Percentiles rank a stretch among this genome's conserved stretches.
Conservation (phyloP, 2,888 invertebrate species). For the Seira sanloemensis region DNA sequence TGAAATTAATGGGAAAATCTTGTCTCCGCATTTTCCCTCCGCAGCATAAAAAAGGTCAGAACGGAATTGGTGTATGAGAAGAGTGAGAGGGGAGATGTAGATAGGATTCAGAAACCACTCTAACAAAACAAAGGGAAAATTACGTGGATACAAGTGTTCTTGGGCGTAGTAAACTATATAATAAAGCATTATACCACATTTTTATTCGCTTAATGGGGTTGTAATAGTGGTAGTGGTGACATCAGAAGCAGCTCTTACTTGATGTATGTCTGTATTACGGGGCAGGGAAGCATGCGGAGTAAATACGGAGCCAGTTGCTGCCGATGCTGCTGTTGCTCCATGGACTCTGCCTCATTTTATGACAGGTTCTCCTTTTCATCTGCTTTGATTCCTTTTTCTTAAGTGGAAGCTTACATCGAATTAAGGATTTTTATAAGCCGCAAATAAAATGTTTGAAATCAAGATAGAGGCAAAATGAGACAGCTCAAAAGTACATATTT, state of each 20-base stretch:
- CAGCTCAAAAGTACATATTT: not conserved
- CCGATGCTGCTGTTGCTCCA: no score
- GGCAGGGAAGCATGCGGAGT: no score
- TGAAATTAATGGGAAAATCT: conserved; percentile 74
- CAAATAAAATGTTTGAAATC: not conserved
- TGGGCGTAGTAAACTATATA: not conserved
- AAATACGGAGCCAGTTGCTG: no score
- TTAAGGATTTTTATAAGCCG: conserved; percentile 24
- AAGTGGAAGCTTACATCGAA: conserved; percentile 21
- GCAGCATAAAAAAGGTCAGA: conserved; percentile 51
- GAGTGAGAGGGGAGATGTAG: conserved; percentile 20
- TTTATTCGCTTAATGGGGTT: conserved; percentile 11
- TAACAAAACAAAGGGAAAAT: conserved; percentile 19
- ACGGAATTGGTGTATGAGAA: no score
- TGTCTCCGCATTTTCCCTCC: conserved; percentile 67
- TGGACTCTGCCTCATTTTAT: not conserved
- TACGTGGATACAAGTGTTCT: not conserved
- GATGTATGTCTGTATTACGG: conserved; percentile 4
- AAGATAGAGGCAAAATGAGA: not conserved
- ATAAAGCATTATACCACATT: not conserved
- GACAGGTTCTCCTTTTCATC: not conserved
- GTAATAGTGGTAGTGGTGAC: conserved; percentile 6
- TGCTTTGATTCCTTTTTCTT: not conserved
- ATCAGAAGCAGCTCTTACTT: conserved; percentile 1
- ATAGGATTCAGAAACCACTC: conserved; percentile 25